Base-by-base conservation (phyloP, 2,888 invertebrate genomes). In the Platycheirus albimanus region DNA sequence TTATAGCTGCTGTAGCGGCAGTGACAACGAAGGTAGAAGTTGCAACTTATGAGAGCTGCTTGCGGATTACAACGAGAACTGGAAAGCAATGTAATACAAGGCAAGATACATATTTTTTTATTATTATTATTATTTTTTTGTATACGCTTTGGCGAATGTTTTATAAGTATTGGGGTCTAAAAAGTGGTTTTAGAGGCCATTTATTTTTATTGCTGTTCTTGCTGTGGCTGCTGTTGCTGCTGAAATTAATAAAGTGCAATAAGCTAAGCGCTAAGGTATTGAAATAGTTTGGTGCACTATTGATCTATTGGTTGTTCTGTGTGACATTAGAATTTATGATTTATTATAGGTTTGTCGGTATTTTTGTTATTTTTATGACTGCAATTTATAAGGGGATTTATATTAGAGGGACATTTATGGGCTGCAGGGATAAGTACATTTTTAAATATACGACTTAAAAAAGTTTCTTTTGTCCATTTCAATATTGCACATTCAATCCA, bases 71-170 rank as follows among this genome's bases (percentile, higher is more conserved):
- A 74, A 78, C 83, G 63, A 83, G 58, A 83, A 78, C 78, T 78
- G 78, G 72, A 78, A 83, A 83, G 72, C 83, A 77, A 83, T 83
- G 83, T 83, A 83, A 83, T 83, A 78, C 83, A 83, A 83, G 83
- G 83, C 63, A 83, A 83, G 81, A 78, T 72, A 81, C 63, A 72
- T 61, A 54, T 38, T 41, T 77, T 54, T 72, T 56, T 63, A 47
- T 74, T 64, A 20, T 54, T 15, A 36, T 67, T 33, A n/a, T n/a
- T n/a, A n/a, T 24, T 52, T 61, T 51, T 63, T 56, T 71, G 7
- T 13, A 43, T 33, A 11, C 10, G 7, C 41, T 54, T 36, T 61
- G 17, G 8, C 17, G 7, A n/a, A 24, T 10, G 3, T 54, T 45
- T 36, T 33, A 13, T 61, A 61, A 45, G 61, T 61, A 30, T 61